Evolutionary conservation across 2,797 vertebrate species (phyloP).

Genomic region (Cebuella pygmaea): DNA sequence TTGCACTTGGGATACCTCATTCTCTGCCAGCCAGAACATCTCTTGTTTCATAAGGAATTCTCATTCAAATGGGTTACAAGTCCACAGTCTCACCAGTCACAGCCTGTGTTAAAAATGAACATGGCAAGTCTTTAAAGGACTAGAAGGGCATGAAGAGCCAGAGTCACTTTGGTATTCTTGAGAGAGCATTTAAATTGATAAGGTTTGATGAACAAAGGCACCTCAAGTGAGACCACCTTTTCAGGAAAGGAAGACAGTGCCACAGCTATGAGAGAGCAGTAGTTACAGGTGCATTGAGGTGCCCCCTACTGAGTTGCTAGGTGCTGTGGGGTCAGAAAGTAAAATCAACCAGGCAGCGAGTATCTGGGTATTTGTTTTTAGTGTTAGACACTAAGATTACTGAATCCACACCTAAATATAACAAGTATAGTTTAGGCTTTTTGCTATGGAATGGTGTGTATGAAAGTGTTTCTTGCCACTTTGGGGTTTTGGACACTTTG

Average conservation of each 20-base stretch:
- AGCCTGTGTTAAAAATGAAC: neutral
- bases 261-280: neutral
- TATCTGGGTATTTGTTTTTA: neutral
- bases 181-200: neutral
- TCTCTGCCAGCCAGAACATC: neutral
- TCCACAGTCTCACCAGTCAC: neutral
- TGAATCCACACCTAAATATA: neutral
- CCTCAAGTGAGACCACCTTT: neutral
- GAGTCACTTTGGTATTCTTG: neutral
- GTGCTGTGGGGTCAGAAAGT: neutral
- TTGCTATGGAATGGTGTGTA: neutral
- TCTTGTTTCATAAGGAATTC: too few species aligned
- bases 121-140: neutral
- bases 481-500: neutral
- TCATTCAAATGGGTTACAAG: too few species aligned
- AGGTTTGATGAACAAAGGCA: neutral
- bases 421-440: neutral
- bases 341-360: neutral
- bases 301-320: neutral
- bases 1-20: too few species aligned
- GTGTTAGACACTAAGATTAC: neutral
- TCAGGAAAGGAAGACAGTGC: neutral
- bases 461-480: neutral
- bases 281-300: accelerated
- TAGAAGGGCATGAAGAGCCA: neutral